A percentile compares a stretch with the other conserved stretches of the same genome.
These are phyloP conservation scores for Actinernus sp. DNA, from an alignment of 92 coral and sea anemone genomes.

Conservation along the genomic window DNA sequence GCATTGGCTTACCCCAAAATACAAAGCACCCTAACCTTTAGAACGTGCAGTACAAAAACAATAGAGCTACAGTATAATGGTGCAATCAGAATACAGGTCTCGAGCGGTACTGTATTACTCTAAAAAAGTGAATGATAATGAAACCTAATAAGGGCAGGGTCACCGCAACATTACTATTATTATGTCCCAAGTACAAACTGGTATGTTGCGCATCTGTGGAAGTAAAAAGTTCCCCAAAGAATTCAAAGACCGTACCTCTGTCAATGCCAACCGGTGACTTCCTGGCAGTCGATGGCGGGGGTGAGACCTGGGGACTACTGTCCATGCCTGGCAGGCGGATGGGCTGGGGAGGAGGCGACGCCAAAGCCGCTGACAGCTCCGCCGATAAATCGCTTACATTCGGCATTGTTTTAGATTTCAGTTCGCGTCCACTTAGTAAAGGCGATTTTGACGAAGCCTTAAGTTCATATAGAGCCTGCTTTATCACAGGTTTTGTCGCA, in stretches of 20 bases:
- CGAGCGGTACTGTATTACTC: no score
- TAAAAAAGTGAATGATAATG: no score
- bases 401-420: constrained; percentile 11
- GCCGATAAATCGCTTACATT: constrained; percentile 62
- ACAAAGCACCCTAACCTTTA: no score
- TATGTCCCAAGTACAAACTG: no score
- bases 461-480: not conserved
- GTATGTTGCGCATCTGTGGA: no score
- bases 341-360: constrained; percentile 78
- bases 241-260: constrained; percentile 52
- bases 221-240: not conserved
- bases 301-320: not conserved
- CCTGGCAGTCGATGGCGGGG: constrained; percentile 42
- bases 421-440: not conserved
- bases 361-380: constrained; percentile 64
- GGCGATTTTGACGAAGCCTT: not conserved
- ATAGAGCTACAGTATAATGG: no score
- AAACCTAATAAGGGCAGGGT: no score
- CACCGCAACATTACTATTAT: no score
- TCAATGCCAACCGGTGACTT: constrained; percentile 64
- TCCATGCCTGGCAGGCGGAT: constrained; percentile 27
- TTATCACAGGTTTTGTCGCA: no score
- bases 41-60: no score
- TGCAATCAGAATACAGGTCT: no score
- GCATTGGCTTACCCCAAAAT: no score